A percentile compares a stretch with the other conserved stretches of the same genome.
phyloP scores from a whole-genome alignment of 1,140 invertebrate species.

The Formica exsecta region DNA sequence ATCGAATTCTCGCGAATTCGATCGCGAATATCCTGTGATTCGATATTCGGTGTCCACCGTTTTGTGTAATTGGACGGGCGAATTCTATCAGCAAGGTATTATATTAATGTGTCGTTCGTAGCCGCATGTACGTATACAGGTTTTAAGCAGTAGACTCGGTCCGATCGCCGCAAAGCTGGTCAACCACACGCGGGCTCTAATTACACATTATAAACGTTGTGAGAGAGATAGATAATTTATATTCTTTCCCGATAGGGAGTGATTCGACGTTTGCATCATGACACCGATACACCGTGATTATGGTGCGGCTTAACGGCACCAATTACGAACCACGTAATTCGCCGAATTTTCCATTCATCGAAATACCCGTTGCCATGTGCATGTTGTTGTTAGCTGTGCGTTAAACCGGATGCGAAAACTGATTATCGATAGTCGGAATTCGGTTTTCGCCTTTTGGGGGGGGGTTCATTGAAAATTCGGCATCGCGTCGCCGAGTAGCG shows the following conservation, averaged over 20 bases:
- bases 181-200: slow-evolving; percentile 20
- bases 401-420: slow-evolving; percentile 62
- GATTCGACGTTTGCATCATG: slow-evolving; percentile 44
- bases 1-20: background rate
- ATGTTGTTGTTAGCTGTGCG: slow-evolving; percentile 28
- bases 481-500: background rate
- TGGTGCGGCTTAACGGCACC: slow-evolving; percentile 58
- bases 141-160: slow-evolving; percentile 25
- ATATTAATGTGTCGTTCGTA: slow-evolving; percentile 30
- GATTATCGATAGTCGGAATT: slow-evolving; percentile 64
- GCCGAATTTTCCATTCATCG: slow-evolving; percentile 52
- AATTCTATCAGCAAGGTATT: slow-evolving; percentile 7
- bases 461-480: slow-evolving; percentile 32
- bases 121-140: slow-evolving; percentile 2
- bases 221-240: slow-evolving; percentile 30
- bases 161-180: background rate
- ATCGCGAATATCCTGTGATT: slow-evolving; percentile 9
- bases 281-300: slow-evolving; percentile 65
- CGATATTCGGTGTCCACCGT: slow-evolving; percentile 20
- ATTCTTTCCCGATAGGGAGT: slow-evolving; percentile 30
- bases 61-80: slow-evolving; percentile 20
- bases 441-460: slow-evolving; percentile 17
- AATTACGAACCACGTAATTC: slow-evolving; percentile 70
- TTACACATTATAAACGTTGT: slow-evolving; percentile 43
- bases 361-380: slow-evolving; percentile 31